A percentile compares a stretch with the other conserved stretches of the same genome.
Conservation (phyloP, 2,113 vertebrate species). For the Noctilio leporinus region DNA sequence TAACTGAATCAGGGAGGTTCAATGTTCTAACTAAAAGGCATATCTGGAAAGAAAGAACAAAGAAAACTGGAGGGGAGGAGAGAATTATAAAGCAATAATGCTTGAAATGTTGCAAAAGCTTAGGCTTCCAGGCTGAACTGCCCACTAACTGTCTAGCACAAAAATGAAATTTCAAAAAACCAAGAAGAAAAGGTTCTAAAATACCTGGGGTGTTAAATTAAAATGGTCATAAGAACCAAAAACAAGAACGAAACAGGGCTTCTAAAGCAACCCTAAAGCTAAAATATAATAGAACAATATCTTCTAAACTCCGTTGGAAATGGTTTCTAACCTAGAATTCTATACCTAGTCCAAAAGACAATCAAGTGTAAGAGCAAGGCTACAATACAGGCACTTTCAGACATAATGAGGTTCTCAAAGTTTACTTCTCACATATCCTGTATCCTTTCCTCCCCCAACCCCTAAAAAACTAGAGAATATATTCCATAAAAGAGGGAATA, state of each 20-base stretch:
- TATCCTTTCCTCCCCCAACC: neutral
- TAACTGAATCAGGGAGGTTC: neutral
- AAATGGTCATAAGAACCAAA: neutral
- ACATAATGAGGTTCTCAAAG: neutral
- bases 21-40: neutral
- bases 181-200: neutral
- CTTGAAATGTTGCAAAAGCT: neutral
- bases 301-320: neutral
- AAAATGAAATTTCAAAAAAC: neutral
- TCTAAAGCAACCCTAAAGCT: neutral
- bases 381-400: neutral
- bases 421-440: neutral
- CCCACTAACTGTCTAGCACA: neutral
- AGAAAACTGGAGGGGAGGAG: neutral
- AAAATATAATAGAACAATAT: neutral
- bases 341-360: neutral
- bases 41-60: neutral
- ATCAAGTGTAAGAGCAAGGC: neutral
- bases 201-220: neutral
- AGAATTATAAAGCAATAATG: neutral
- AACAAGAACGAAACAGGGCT: neutral
- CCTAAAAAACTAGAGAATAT: neutral
- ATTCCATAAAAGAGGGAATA: neutral
- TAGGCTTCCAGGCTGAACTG: neutral
- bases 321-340: neutral